Conservation (phyloP, 2,888 invertebrate species). For the Drosophila siamana region DNA sequence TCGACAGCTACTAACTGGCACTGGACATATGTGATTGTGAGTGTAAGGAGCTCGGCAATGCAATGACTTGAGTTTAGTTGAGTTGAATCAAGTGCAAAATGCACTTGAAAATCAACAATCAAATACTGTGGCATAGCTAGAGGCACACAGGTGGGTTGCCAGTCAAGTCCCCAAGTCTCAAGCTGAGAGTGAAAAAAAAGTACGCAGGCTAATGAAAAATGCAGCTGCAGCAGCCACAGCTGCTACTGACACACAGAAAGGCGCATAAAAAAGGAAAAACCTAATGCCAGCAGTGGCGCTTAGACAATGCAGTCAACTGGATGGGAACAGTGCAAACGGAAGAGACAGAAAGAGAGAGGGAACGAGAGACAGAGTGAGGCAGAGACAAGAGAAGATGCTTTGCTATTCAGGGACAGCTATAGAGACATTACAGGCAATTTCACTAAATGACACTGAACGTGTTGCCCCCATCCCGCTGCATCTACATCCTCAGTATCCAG, state of each 20-base stretch:
- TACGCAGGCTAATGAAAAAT: conserved; percentile 73
- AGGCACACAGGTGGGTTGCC: conserved; percentile 53
- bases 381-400: conserved; percentile 19
- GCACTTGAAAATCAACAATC: conserved; percentile 67
- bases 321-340: background rate
- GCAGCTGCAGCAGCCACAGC: conserved; percentile 53
- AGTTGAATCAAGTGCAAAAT: conserved; percentile 67
- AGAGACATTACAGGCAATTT: conserved; percentile 67
- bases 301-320: conserved; percentile 62
- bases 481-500: conserved; percentile 1
- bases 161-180: conserved; percentile 33
- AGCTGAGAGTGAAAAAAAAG: conserved; percentile 34
- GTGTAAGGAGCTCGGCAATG: conserved; percentile 35
- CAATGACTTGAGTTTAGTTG: conserved; percentile 40
- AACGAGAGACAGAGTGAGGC: conserved; percentile 4
- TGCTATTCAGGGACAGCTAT: conserved; percentile 57
- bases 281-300: conserved; percentile 50
- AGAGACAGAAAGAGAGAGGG: background rate
- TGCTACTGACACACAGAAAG: conserved; percentile 52
- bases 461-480: conserved; percentile 6
- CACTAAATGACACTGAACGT: conserved; percentile 68
- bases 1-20: conserved; percentile 36
- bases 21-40: conserved; percentile 41
- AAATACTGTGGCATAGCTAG: conserved; percentile 27
- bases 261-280: conserved; percentile 55